Evolutionary conservation across 2,888 invertebrate species (phyloP).

Genomic region (Eurytoma californica): DNA sequence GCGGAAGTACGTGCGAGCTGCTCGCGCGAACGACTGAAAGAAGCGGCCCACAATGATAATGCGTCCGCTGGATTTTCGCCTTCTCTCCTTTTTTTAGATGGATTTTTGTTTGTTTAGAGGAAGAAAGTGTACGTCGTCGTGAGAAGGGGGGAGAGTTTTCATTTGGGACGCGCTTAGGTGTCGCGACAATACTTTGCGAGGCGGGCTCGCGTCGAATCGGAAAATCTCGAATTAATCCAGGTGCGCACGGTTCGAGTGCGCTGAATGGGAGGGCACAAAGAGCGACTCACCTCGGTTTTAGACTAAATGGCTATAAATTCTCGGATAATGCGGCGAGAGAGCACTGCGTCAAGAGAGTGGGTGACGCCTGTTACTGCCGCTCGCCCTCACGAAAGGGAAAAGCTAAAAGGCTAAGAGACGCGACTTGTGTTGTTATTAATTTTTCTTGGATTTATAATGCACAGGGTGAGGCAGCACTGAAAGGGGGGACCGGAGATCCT

Average conservation of each 20-base stretch:
- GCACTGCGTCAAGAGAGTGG: slow-evolving; percentile 26
- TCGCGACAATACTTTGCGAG: slow-evolving; percentile 3
- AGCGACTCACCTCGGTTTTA: slow-evolving; percentile 42
- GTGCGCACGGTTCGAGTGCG: slow-evolving; percentile 13
- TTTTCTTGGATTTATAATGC: slow-evolving; percentile 39
- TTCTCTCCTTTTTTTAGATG: background rate
- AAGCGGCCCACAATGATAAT: slow-evolving; percentile 35
- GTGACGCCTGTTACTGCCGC: slow-evolving; percentile 21
- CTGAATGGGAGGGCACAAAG: slow-evolving; percentile 43
- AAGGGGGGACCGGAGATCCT: slow-evolving; percentile 25
- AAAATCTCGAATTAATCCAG: slow-evolving; percentile 56
- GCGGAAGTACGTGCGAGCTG: background rate
- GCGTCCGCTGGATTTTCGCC: background rate
- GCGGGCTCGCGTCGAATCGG: slow-evolving; percentile 49
- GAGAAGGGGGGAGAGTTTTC: slow-evolving; percentile 17
- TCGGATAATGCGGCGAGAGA: slow-evolving; percentile 47
- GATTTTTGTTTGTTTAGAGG: background rate
- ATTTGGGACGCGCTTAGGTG: slow-evolving; percentile 1
- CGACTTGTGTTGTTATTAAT: slow-evolving; percentile 47
- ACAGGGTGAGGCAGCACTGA: slow-evolving; percentile 26
- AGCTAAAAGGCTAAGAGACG: slow-evolving; percentile 35
- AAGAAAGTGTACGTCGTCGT: slow-evolving; percentile 17
- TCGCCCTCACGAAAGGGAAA: slow-evolving; percentile 33
- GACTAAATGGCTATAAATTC: slow-evolving; percentile 56
- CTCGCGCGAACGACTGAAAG: background rate